phyloP scores from a whole-genome alignment of 2,113 vertebrate species.

The Equus quagga region DNA sequence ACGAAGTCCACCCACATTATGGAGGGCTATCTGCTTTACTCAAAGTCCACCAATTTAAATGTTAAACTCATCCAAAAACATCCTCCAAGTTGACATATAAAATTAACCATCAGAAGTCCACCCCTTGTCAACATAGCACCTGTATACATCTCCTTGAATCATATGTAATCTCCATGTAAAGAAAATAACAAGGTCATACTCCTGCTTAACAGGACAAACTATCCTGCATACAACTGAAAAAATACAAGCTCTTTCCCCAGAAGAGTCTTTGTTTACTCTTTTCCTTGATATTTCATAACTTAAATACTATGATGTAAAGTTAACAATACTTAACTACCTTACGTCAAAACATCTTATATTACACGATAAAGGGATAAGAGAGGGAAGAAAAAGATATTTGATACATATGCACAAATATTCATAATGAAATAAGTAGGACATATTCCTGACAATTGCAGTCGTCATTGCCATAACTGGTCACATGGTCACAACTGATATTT shows the following conservation, averaged over 20 bases:
- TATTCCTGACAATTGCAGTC: too few relatives aligned
- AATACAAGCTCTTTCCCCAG: too few relatives aligned
- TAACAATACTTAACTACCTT: too few relatives aligned
- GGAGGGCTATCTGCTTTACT: too few relatives aligned
- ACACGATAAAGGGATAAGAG: not conserved
- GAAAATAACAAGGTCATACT: not conserved
- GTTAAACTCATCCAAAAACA: not conserved
- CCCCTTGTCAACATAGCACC: not conserved
- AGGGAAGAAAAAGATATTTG: not conserved
- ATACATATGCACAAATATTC: not conserved
- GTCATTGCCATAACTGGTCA: too few relatives aligned
- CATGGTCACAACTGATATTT: too few relatives aligned
- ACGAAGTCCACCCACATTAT: too few relatives aligned
- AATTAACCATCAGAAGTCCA: not conserved
- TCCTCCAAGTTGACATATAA: not conserved
- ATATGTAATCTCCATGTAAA: not conserved
- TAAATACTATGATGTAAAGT: too few relatives aligned
- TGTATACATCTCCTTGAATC: not conserved
- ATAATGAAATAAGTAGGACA: not conserved
- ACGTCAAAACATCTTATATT: not conserved
- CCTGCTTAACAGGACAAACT: too few relatives aligned
- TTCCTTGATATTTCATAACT: too few relatives aligned
- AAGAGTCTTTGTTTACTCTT: too few relatives aligned
- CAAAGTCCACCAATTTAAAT: not conserved
- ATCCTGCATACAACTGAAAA: too few relatives aligned